Percentiles rank a stretch among this genome's conserved stretches.
phyloP scores from a whole-genome alignment of 2,113 vertebrate species.

The Oreochromis aureus region DNA sequence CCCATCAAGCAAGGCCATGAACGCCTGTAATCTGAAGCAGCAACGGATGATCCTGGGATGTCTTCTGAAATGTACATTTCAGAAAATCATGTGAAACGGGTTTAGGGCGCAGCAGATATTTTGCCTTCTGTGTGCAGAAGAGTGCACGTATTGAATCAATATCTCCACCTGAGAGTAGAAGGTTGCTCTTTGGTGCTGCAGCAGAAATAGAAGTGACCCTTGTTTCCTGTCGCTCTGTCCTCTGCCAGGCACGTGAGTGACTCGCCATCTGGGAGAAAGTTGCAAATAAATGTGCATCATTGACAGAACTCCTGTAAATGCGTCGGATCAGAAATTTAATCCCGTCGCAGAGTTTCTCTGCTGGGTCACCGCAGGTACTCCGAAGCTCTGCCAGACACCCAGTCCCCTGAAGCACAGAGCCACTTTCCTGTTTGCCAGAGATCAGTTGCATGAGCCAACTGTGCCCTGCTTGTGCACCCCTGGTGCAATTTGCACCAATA shows the following conservation, averaged over 20 bases:
- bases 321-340: conserved; percentile 44
- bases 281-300: conserved; percentile 39
- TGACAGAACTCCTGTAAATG: conserved; percentile 51
- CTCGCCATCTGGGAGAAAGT: conserved; percentile 1
- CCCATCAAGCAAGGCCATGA: conserved; percentile 16
- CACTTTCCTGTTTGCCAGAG: neutral
- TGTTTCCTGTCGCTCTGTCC: neutral
- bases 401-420: neutral
- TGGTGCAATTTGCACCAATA: neutral
- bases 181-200: neutral
- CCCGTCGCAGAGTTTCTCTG: conserved; percentile 6
- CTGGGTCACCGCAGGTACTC: conserved; percentile 9
- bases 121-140: neutral
- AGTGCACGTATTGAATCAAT: neutral
- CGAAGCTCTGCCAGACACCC: neutral
- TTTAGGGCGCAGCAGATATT: neutral
- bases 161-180: neutral
- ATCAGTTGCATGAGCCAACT: neutral
- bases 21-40: conserved; percentile 8
- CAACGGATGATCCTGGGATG: neutral
- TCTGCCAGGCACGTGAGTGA: neutral
- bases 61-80: neutral
- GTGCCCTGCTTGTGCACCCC: neutral
- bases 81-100: neutral
- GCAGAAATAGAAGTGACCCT: conserved; percentile 32